Evolutionary conservation across 2,797 vertebrate genomes (phyloP).

Genomic region (Mareca penelope): DNA sequence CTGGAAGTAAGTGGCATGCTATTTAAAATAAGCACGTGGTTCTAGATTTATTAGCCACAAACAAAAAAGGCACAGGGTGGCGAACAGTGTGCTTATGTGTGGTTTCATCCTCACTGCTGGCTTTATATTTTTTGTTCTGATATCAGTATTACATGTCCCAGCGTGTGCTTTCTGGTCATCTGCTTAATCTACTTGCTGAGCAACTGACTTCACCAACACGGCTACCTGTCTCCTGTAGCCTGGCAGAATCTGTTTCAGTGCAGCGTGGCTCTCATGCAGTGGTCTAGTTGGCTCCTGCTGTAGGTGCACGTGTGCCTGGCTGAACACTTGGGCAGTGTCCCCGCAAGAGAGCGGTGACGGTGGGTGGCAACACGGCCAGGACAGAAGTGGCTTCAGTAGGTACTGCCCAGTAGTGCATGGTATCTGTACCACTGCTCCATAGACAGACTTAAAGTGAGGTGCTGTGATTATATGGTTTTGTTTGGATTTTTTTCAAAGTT

Average conservation of each 20-base stretch:
- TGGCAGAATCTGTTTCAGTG: not conserved
- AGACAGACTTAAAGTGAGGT: not conserved
- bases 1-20: not conserved
- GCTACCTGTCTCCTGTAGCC: not conserved
- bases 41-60: not conserved
- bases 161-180: not conserved
- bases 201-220: not conserved
- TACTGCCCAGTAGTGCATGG: not conserved
- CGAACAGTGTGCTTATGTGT: not conserved
- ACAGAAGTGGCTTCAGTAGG: not conserved
- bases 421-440: not conserved
- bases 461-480: not conserved
- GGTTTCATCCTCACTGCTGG: not conserved
- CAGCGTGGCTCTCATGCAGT: rapidly evolving
- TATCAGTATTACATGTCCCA: not conserved
- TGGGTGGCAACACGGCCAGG: too few species aligned
- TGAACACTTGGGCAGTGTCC: rapidly evolving
- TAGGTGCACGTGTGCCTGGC: not conserved
- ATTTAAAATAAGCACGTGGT: not conserved
- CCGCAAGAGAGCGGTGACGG: rapidly evolving
- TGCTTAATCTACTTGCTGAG: not conserved
- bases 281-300: not conserved
- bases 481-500: not conserved
- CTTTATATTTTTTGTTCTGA: not conserved
- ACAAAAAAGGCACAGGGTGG: not conserved